Conservation (phyloP, 92 coral and sea anemone species). For the Porites cylindrica region DNA sequence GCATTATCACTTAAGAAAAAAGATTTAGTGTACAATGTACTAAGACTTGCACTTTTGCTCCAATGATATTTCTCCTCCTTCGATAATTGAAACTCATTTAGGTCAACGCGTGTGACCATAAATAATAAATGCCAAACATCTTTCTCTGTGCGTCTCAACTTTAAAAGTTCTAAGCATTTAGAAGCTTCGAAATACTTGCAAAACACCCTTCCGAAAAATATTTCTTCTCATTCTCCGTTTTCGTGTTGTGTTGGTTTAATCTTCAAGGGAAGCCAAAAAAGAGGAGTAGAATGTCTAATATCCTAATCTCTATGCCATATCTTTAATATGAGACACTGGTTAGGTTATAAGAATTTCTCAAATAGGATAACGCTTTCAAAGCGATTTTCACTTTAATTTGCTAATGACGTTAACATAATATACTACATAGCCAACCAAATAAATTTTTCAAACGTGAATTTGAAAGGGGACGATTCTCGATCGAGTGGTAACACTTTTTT, state of each 20-base stretch:
- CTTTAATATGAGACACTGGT: background rate
- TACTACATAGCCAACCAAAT: background rate
- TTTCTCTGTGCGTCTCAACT: background rate
- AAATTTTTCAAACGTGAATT: background rate
- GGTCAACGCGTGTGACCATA: constrained; percentile 11
- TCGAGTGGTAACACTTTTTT: background rate
- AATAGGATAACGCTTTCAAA: constrained; percentile 5
- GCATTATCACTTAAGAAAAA: background rate
- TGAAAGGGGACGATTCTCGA: background rate
- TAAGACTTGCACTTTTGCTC: constrained; percentile 9
- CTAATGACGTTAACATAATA: constrained; percentile 8
- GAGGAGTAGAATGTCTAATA: background rate
- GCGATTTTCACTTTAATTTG: constrained; percentile 2
- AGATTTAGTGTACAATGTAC: background rate
- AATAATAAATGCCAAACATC: constrained; percentile 33
- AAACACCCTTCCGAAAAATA: too few relatives aligned
- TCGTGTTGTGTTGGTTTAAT: background rate
- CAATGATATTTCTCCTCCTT: constrained; percentile 20
- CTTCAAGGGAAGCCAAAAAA: background rate
- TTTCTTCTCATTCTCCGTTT: background rate
- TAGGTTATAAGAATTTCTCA: background rate
- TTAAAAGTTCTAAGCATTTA: background rate
- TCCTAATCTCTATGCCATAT: background rate
- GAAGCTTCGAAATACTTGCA: background rate
- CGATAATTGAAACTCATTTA: constrained; percentile 23